phyloP scores from a whole-genome alignment of 2,797 vertebrate genomes.

The Danio choprae region DNA sequence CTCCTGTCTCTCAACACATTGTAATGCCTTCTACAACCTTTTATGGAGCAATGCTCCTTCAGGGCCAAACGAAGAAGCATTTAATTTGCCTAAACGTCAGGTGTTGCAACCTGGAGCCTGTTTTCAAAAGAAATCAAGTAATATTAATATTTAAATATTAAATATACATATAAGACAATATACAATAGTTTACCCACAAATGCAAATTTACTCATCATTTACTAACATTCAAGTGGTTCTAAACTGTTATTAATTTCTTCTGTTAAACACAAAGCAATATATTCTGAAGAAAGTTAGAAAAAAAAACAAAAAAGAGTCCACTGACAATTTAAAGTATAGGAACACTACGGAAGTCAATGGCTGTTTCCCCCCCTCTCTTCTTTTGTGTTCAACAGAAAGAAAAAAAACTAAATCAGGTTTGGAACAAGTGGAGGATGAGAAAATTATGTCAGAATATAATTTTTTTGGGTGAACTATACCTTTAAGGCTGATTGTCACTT shows the following conservation, averaged over 20 bases:
- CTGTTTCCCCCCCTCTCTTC: not conserved
- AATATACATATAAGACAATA: not conserved
- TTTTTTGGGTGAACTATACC: no score
- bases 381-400: not conserved
- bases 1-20: conserved; percentile 14
- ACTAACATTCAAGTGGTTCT: no score
- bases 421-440: not conserved
- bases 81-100: conserved; percentile 9
- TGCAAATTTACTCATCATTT: no score
- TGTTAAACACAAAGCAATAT: no score
- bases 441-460: no score
- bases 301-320: no score
- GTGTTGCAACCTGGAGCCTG: not conserved
- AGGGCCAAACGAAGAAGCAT: conserved; percentile 6
- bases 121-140: not conserved
- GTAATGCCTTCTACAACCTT: not conserved
- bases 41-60: conserved; percentile 1
- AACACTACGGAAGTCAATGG: not conserved
- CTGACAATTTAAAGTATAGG: no score
- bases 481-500: no score
- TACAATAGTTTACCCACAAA: no score
- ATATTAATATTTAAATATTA: not conserved
- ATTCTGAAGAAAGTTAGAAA: no score
- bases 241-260: no score
- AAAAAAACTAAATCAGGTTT: not conserved